Evolutionary conservation across 2,888 invertebrate species (phyloP).

Genomic region (Parapristionchus giblindavisi): DNA sequence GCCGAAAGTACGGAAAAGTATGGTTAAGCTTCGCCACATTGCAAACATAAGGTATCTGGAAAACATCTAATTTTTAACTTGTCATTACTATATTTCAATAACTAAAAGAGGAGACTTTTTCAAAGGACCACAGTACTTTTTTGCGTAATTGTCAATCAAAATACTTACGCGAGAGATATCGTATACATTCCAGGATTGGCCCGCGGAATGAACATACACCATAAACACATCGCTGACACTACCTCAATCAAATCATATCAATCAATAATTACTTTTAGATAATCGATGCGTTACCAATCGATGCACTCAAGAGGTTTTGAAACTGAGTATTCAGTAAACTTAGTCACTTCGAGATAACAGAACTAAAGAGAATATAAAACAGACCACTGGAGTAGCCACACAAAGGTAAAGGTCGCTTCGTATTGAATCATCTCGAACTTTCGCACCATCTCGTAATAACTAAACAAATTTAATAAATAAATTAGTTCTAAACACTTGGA

Average conservation of each 20-base stretch:
- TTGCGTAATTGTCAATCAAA: background rate
- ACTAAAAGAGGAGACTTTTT: too few relatives aligned
- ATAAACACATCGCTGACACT: conserved; percentile 6
- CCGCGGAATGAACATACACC: conserved; percentile 17
- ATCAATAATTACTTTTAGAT: background rate
- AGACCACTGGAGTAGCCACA: background rate
- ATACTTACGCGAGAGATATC: background rate
- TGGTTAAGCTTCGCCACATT: conserved; percentile 12
- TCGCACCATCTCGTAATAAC: background rate
- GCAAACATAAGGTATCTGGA: conserved; percentile 35
- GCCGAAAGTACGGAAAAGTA: conserved; percentile 24
- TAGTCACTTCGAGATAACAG: too few relatives aligned
- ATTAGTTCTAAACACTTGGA: too few relatives aligned
- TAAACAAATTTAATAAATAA: background rate
- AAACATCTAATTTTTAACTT: too few relatives aligned
- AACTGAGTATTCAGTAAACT: too few relatives aligned
- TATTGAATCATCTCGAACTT: conserved; percentile 14
- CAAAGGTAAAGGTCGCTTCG: conserved; percentile 27
- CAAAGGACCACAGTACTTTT: too few relatives aligned
- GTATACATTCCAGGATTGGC: conserved; percentile 16
- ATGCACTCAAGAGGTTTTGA: too few relatives aligned
- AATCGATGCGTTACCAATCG: background rate
- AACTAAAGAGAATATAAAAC: too few relatives aligned
- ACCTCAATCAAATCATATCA: background rate
- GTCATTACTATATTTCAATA: too few relatives aligned